Conservation (phyloP, 2,113 vertebrate genomes). For the Coptodon bakossiorum region DNA sequence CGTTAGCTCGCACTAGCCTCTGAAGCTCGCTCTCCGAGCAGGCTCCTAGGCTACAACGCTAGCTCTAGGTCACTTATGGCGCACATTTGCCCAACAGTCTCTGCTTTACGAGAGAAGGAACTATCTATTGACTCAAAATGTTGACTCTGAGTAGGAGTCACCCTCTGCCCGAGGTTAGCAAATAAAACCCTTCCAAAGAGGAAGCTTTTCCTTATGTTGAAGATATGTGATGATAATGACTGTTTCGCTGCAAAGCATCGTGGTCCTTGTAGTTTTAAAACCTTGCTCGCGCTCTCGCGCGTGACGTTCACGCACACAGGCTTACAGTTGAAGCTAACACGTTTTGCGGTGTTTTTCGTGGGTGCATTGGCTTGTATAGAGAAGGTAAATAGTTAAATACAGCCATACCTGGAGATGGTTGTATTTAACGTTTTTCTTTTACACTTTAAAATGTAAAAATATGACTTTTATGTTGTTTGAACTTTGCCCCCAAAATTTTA, state of each 20-base stretch:
- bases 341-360: background rate
- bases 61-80: background rate
- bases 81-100: background rate
- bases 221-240: conserved; percentile 61
- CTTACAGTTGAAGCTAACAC: background rate
- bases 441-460: background rate
- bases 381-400: background rate
- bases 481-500: background rate
- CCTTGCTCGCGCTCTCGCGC: background rate
- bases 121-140: background rate
- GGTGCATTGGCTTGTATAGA: background rate
- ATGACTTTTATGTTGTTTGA: background rate
- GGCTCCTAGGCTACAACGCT: background rate
- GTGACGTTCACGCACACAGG: background rate
- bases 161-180: conserved; percentile 32
- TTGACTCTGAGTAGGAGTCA: background rate
- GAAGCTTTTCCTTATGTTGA: conserved; percentile 54
- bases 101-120: background rate
- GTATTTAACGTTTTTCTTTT: background rate
- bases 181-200: conserved; percentile 36
- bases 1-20: conserved; percentile 43
- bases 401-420: background rate
- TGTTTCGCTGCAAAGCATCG: conserved; percentile 51
- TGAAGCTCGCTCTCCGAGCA: background rate
- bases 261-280: conserved; percentile 61